Conservation (phyloP, 2,113 vertebrate species). For the Bambusicola thoracicus region DNA sequence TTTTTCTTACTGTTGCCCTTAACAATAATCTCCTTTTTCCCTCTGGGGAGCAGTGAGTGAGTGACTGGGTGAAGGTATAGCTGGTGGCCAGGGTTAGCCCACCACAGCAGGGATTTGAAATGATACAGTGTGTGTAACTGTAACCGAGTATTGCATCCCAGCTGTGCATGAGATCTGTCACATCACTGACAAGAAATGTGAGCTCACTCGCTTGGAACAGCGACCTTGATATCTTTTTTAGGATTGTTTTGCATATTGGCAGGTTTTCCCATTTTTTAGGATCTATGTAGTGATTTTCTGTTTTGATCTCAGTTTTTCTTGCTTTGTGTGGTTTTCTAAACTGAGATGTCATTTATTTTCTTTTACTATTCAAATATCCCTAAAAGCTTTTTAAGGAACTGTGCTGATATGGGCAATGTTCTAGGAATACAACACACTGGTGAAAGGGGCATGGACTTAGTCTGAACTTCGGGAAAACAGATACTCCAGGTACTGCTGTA, state of each 20-base stretch:
- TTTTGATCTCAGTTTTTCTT: not conserved
- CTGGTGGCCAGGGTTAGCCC: not conserved
- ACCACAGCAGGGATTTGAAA: accelerated
- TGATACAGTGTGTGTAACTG: not conserved
- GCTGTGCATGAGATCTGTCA: not conserved
- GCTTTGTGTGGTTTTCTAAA: not conserved
- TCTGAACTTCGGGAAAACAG: not conserved
- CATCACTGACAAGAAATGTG: not conserved
- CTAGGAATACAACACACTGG: not conserved
- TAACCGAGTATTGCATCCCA: not conserved
- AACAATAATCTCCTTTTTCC: not conserved
- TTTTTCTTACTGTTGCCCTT: not conserved
- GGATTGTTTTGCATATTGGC: not conserved
- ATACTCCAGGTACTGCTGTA: not conserved
- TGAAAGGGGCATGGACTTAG: not conserved
- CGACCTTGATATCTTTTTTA: not conserved
- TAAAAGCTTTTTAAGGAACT: not conserved
- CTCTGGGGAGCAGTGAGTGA: not conserved
- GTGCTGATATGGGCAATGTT: not conserved
- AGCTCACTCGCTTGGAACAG: not conserved
- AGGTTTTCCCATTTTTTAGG: not conserved
- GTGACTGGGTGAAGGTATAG: not conserved
- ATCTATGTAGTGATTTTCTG: not conserved
- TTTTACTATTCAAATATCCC: not conserved
- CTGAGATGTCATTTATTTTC: not conserved